phyloP scores from a whole-genome alignment of 2,797 vertebrate species.

The Melanotaenia nigrans region DNA sequence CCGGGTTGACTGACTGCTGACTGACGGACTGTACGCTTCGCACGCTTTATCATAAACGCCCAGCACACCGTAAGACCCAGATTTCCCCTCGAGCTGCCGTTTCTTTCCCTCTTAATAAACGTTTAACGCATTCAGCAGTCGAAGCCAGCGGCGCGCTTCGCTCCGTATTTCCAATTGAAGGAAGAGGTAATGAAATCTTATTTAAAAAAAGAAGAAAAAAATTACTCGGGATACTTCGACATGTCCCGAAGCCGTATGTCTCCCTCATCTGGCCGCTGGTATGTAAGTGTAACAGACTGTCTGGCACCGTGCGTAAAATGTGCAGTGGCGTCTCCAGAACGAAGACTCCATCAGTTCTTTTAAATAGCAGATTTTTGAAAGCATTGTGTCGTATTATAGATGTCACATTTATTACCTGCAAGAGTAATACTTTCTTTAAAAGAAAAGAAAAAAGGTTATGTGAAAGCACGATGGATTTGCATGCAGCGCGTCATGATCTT shows the following conservation, averaged over 20 bases:
- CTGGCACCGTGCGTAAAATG: constrained; percentile 74
- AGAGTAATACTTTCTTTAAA: not conserved
- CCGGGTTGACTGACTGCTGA: constrained; percentile 70
- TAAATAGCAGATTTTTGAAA: constrained; percentile 11
- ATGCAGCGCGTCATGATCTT: not conserved
- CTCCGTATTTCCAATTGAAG: constrained; percentile 63
- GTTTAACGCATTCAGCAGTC: constrained; percentile 14
- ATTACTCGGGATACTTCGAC: constrained; percentile 71
- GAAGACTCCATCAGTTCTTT: constrained; percentile 34
- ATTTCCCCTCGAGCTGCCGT: constrained; percentile 31
- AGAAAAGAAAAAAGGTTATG: constrained; percentile 4
- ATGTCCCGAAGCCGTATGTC: constrained; percentile 79
- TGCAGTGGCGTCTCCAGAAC: constrained; percentile 56
- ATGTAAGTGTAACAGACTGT: constrained; percentile 70
- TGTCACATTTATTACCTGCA: constrained; percentile 20
- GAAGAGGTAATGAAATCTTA: constrained; percentile 69
- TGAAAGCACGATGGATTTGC: constrained; percentile 11
- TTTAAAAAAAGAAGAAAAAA: constrained; percentile 24
- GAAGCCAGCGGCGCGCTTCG: constrained; percentile 40
- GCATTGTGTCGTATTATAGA: constrained; percentile 6
- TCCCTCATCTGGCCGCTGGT: constrained; percentile 81
- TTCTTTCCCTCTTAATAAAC: constrained; percentile 7
- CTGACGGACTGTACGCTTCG: constrained; percentile 63
- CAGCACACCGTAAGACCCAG: constrained; percentile 45
- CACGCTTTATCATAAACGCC: constrained; percentile 67